Evolutionary conservation across 1,140 invertebrate species (phyloP).

Genomic region (Cherax quadricarinatus): DNA sequence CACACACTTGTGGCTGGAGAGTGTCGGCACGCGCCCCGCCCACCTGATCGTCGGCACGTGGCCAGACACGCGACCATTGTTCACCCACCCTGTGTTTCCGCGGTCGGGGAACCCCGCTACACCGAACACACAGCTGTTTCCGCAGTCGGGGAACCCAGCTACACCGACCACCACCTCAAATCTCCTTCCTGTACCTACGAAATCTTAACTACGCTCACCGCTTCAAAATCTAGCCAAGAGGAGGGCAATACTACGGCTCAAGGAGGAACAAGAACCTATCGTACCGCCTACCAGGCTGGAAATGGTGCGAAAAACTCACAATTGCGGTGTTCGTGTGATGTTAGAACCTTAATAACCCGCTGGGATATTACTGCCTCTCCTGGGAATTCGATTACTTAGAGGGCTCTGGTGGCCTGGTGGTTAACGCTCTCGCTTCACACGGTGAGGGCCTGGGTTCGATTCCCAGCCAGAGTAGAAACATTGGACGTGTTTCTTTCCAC

Average conservation of each 20-base stretch:
- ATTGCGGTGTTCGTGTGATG: conserved; percentile 34
- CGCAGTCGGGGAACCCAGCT: conserved; percentile 50
- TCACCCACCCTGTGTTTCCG: conserved; percentile 31
- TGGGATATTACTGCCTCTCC: neutral
- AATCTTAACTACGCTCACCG: neutral
- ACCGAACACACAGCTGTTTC: conserved; percentile 9
- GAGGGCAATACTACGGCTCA: neutral
- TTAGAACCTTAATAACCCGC: neutral
- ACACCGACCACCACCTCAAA: neutral
- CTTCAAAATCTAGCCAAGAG: neutral
- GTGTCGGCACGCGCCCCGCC: conserved; percentile 35
- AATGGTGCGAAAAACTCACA: conserved; percentile 26
- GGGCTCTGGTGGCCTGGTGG: too few species aligned
- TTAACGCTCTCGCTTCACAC: too few species aligned
- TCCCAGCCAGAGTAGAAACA: too few species aligned
- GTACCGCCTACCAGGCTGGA: neutral
- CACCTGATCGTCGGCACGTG: conserved; percentile 53
- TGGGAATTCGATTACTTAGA: neutral
- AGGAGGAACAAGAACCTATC: neutral
- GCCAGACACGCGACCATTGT: conserved; percentile 14
- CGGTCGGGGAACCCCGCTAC: conserved; percentile 50
- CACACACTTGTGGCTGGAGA: conserved; percentile 28
- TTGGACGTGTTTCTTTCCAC: too few species aligned
- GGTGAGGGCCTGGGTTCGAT: too few species aligned
- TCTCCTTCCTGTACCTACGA: neutral